Evolutionary conservation across 2,888 invertebrate genomes (phyloP).

Genomic region (Nephrotoma guestfalica): DNA sequence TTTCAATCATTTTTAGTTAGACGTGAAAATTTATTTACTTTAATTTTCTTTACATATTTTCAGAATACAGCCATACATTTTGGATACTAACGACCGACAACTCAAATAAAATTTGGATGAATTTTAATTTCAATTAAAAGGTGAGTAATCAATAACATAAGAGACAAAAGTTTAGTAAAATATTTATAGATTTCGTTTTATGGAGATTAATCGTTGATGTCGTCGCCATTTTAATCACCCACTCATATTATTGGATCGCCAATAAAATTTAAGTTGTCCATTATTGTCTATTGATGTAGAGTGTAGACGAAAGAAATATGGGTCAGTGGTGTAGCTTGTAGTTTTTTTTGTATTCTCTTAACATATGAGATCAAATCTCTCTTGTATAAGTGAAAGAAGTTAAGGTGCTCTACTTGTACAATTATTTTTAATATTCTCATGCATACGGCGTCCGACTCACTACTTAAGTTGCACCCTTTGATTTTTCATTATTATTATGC

Average conservation of each 20-base stretch:
- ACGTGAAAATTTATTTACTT: not conserved
- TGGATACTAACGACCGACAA: not conserved
- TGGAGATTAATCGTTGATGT: not conserved
- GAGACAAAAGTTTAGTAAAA: not conserved
- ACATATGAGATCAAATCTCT: not conserved
- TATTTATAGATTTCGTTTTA: not conserved
- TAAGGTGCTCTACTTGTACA: not conserved
- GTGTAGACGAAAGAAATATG: not conserved
- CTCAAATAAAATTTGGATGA: not conserved
- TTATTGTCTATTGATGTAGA: not conserved
- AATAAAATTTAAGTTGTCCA: not conserved
- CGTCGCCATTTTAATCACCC: not conserved
- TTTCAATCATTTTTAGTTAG: not conserved
- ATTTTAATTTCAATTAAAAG: not conserved
- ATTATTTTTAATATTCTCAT: too few relatives aligned
- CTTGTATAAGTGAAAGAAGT: not conserved
- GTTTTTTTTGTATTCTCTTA: not conserved
- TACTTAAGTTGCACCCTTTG: too few relatives aligned
- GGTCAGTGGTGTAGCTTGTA: not conserved
- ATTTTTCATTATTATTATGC: too few relatives aligned
- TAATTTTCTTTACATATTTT: not conserved
- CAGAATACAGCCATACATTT: not conserved
- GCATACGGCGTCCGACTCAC: too few relatives aligned
- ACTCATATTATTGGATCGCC: not conserved
- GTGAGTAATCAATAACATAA: not conserved